phyloP scores from a whole-genome alignment of 2,113 vertebrate genomes.

The Gopherus flavomarginatus region DNA sequence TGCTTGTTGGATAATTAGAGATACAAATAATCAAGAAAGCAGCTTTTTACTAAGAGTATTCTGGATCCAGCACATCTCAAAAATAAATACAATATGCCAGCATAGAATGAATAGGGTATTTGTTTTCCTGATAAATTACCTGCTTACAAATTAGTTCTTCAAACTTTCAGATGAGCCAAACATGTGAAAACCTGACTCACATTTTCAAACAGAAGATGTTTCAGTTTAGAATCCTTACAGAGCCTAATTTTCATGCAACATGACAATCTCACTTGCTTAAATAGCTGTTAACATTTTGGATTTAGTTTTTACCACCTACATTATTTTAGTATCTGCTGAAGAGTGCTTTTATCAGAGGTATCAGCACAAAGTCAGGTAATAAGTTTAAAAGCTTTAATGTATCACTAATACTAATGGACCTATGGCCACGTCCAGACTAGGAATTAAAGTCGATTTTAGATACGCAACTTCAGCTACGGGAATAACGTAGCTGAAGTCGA shows the following conservation, averaged over 20 bases:
- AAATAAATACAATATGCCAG: neutral
- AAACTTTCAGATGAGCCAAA: neutral
- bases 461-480: no score
- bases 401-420: neutral
- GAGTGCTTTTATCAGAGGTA: neutral
- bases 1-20: neutral
- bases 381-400: slow-evolving; percentile 8
- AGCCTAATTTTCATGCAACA: neutral
- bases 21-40: neutral
- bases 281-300: neutral
- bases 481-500: no score
- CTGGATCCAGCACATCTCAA: accelerated
- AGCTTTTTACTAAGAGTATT: neutral
- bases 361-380: neutral
- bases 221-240: neutral
- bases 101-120: neutral
- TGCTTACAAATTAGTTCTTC: neutral
- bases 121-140: neutral
- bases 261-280: neutral
- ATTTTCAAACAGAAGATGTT: neutral
- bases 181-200: neutral
- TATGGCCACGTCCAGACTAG: no score
- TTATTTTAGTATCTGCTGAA: neutral
- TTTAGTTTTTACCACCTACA: neutral
- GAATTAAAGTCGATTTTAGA: no score